Evolutionary conservation across 2,888 invertebrate genomes (phyloP).

Genomic region (Copidosoma aretas): DNA sequence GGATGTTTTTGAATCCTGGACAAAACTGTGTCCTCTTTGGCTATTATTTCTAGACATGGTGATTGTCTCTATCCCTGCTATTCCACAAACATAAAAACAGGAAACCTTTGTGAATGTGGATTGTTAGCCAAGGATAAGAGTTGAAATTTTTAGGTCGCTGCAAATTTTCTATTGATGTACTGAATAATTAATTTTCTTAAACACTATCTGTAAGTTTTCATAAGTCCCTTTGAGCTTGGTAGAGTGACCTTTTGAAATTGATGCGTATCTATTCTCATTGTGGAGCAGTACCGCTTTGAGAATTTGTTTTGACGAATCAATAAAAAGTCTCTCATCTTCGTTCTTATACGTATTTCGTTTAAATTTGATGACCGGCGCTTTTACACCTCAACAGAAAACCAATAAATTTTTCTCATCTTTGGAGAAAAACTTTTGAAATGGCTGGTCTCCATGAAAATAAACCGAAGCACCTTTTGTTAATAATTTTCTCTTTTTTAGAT

Average conservation of each 20-base stretch:
- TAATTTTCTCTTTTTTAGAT: too few species aligned
- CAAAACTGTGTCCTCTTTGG: conserved; percentile 12
- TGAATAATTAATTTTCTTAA: conserved; percentile 42
- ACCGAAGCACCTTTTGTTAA: too few species aligned
- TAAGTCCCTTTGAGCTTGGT: conserved; percentile 41
- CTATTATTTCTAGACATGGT: conserved; percentile 45
- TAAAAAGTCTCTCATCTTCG: conserved; percentile 46
- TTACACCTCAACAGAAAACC: too few species aligned
- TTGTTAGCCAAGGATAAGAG: conserved; percentile 47
- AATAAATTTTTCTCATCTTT: too few species aligned
- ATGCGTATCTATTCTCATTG: conserved; percentile 48
- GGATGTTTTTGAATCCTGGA: conserved; percentile 16
- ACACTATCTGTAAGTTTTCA: conserved; percentile 34
- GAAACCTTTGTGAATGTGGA: conserved; percentile 45
- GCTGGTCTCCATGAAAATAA: too few species aligned
- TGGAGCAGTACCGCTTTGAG: conserved; percentile 46
- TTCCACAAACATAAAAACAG: conserved; percentile 46
- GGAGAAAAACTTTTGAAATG: too few species aligned
- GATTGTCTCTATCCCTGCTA: conserved; percentile 44
- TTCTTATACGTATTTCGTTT: conserved; percentile 30
- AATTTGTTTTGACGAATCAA: conserved; percentile 45
- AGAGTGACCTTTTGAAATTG: conserved; percentile 43
- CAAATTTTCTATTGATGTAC: conserved; percentile 44
- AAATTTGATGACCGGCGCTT: not conserved
- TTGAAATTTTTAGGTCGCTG: conserved; percentile 25